phyloP scores from a whole-genome alignment of 2,888 invertebrate species.

The Platycnemis pennipes region DNA sequence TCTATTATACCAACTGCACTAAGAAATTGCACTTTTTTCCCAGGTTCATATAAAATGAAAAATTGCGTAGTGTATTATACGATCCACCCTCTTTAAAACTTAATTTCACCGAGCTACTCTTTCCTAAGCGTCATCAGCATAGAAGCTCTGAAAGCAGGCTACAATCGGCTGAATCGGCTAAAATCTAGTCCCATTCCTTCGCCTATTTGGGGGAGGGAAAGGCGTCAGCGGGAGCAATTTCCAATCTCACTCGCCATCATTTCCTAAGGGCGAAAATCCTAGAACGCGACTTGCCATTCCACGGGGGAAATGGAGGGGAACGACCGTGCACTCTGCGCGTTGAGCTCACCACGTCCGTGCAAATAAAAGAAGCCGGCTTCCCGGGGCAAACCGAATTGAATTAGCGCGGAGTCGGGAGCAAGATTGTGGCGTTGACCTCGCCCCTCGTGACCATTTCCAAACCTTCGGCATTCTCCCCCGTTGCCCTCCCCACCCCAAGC shows the following conservation, averaged over 20 bases:
- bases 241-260: too few relatives aligned
- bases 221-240: not conserved
- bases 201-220: too few relatives aligned
- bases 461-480: too few relatives aligned
- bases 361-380: not conserved
- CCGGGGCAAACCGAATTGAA: not conserved
- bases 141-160: not conserved
- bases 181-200: not conserved
- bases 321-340: not conserved
- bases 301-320: not conserved
- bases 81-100: too few relatives aligned
- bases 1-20: too few relatives aligned
- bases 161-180: not conserved
- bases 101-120: not conserved
- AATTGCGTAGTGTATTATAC: too few relatives aligned
- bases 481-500: too few relatives aligned
- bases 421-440: not conserved
- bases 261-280: not conserved
- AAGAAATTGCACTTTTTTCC: too few relatives aligned
- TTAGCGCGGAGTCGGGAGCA: not conserved
- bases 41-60: too few relatives aligned
- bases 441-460: not conserved
- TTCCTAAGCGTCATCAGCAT: not conserved
- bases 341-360: not conserved
- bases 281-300: not conserved